Percentiles rank a stretch among this genome's conserved stretches.
Conservation (phyloP, 2,113 vertebrate genomes). For the Empidonax alnorum region DNA sequence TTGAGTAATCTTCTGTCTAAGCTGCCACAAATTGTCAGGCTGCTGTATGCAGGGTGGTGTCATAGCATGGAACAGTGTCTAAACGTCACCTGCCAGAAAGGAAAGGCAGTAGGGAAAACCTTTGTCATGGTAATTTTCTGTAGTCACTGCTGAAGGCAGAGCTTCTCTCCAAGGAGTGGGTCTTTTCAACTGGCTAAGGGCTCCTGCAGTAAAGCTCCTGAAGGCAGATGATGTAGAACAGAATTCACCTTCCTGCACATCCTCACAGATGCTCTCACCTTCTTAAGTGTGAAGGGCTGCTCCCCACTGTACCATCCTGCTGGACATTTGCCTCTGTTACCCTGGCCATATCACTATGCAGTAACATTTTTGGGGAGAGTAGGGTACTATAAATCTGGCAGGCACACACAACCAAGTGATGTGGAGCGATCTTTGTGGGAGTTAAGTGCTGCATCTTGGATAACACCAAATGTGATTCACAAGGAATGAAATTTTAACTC, state of each 20-base stretch:
- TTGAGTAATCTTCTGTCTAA: not conserved
- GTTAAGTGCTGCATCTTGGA: not conserved
- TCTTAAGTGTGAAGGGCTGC: not conserved
- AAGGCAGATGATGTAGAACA: not conserved
- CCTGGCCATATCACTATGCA: rapidly evolving
- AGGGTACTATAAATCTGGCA: not conserved
- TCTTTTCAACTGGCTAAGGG: not conserved
- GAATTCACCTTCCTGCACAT: not conserved
- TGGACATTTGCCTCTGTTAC: not conserved
- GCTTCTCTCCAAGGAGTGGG: not conserved
- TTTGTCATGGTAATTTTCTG: not conserved
- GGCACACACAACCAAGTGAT: not conserved
- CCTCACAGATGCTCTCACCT: not conserved
- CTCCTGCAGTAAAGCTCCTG: not conserved
- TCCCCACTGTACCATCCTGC: not conserved
- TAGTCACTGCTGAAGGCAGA: not conserved
- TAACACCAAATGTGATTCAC: not conserved
- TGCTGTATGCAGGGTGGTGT: not conserved
- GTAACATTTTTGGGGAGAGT: not conserved
- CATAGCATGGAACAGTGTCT: not conserved
- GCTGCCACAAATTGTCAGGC: not conserved
- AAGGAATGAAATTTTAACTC: not conserved
- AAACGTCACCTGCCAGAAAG: not conserved
- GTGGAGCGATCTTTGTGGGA: not conserved
- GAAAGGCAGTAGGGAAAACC: not conserved